Percentiles rank a stretch among this genome's conserved stretches.
phyloP scores from a whole-genome alignment of 2,888 invertebrate species.

The Phortica okadai region DNA sequence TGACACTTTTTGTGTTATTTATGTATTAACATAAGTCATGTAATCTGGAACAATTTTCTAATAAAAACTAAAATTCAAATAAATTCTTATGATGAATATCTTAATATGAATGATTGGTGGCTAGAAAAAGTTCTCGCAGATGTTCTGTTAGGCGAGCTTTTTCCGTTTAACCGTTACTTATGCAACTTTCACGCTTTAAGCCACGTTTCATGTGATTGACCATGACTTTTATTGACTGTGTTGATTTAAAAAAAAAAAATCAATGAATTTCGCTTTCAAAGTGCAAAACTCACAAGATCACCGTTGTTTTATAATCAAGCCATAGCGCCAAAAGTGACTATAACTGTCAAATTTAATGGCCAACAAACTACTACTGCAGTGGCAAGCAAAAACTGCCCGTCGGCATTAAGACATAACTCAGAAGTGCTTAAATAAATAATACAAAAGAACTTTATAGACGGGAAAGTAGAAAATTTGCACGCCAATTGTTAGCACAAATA shows the following conservation, averaged over 20 bases:
- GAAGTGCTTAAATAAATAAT: background rate
- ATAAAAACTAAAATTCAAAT: no score
- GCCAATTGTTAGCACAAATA: slow-evolving; percentile 14
- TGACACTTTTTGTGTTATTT: no score
- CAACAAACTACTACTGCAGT: background rate
- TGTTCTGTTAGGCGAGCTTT: no score
- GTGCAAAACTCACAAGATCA: background rate
- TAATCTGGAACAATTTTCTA: no score
- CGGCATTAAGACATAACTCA: background rate
- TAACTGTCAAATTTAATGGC: slow-evolving; percentile 14
- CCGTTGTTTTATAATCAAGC: background rate
- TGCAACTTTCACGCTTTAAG: slow-evolving; percentile 3
- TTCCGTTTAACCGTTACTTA: no score
- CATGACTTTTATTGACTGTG: no score
- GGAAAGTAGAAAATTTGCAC: background rate
- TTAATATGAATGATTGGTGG: no score
- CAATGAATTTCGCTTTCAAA: slow-evolving; percentile 9
- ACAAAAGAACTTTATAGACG: background rate
- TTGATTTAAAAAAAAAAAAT: background rate
- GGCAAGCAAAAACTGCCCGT: background rate
- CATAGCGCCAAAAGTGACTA: background rate
- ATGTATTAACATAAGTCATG: no score
- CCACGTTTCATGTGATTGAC: background rate
- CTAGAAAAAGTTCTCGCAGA: no score
- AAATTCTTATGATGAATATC: no score